A percentile compares a stretch with the other conserved stretches of the same genome.
Evolutionary conservation across 30 jellyfish, hydroid and myxozoan species (phyloP).

Genomic region (Aurelia aurita complex sp. Pacific): DNA sequence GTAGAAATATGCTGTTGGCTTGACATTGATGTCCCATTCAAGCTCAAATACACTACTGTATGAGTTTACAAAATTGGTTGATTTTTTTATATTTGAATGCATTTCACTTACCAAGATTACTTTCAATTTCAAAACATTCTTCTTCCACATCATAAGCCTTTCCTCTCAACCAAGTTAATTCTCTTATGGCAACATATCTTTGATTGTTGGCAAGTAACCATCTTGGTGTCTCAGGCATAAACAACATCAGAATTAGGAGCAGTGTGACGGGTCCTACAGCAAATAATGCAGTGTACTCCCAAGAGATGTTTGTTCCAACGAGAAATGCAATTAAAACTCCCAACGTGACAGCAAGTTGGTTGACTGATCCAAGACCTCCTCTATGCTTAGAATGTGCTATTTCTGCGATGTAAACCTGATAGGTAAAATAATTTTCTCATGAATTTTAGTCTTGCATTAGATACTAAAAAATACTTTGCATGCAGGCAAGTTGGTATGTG

Average conservation of each 20-base stretch:
- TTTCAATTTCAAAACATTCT: constrained; percentile 96
- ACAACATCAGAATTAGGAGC: constrained; percentile 69
- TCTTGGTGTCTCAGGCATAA: constrained; percentile 98
- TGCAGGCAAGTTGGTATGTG: no score
- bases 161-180: constrained; percentile 85
- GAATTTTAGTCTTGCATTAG: no score
- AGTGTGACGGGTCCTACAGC: constrained; percentile 78
- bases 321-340: constrained; percentile 80
- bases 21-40: no score
- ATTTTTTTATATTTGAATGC: no score
- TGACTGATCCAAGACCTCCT: constrained; percentile 98
- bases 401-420: constrained; percentile 94
- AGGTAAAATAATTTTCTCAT: neutral
- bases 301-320: constrained; percentile 62
- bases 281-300: constrained; percentile 90
- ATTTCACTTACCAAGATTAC: constrained; percentile 81
- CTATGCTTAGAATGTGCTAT: constrained; percentile 82
- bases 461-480: no score
- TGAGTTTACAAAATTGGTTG: no score
- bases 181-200: constrained; percentile 75
- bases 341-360: constrained; percentile 85
- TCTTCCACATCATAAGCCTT: constrained; percentile 87
- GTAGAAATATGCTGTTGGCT: no score
- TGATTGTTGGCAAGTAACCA: constrained; percentile 93
- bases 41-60: no score